Evolutionary conservation across 2,888 invertebrate genomes (phyloP).

Genomic region (Salpingus planirostris): DNA sequence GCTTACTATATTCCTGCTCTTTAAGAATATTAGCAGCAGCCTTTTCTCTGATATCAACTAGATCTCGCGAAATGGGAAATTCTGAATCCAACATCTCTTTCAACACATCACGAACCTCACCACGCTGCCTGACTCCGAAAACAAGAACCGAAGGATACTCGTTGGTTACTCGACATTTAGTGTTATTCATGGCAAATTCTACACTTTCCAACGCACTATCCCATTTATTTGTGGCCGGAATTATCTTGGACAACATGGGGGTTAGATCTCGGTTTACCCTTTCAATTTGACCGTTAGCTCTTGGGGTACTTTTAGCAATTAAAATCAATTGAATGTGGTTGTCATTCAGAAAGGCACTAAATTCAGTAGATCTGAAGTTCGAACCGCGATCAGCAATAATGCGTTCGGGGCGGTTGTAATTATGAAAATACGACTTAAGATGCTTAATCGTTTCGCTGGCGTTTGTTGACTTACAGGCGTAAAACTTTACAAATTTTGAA

Average conservation of each 20-base stretch:
- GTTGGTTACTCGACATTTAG: not conserved
- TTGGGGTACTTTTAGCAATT: constrained; percentile 24
- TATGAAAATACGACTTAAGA: constrained; percentile 16
- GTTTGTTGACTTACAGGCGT: not conserved
- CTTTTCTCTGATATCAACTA: not conserved
- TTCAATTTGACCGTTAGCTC: constrained; percentile 16
- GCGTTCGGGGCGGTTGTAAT: constrained; percentile 17
- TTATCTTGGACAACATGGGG: constrained; percentile 13
- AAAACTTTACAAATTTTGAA: constrained; percentile 2
- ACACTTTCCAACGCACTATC: constrained; percentile 26
- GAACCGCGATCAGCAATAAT: constrained; percentile 33
- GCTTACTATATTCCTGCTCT: not conserved
- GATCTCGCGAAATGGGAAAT: constrained; percentile 1
- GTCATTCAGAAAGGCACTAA: constrained; percentile 26
- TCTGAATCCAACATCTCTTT: not conserved
- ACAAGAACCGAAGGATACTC: constrained; percentile 5
- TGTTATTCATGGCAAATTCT: constrained; percentile 22
- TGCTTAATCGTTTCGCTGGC: constrained; percentile 13
- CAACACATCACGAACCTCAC: not conserved
- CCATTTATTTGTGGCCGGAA: constrained; percentile 27
- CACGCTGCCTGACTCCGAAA: not conserved
- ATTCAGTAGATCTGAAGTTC: constrained; percentile 29
- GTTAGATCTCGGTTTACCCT: constrained; percentile 25
- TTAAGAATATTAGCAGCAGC: not conserved
- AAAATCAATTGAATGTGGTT: constrained; percentile 21